phyloP scores from a whole-genome alignment of 2,888 invertebrate genomes.

The Drosophila fungiperda region DNA sequence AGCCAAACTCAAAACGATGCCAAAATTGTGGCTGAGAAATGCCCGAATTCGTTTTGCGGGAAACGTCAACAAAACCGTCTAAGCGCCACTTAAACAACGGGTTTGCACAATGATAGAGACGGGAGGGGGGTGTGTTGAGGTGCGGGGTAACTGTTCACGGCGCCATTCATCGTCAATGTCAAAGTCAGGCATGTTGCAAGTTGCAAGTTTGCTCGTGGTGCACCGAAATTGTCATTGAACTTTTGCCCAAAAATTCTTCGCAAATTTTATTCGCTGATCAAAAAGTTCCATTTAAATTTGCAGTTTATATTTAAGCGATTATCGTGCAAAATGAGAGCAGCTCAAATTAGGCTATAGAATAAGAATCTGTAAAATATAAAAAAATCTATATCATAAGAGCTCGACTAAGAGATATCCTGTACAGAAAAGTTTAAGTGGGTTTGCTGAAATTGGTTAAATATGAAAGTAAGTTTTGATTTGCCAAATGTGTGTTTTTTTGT shows the following conservation, averaged over 20 bases:
- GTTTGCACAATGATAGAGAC: slow-evolving; percentile 34
- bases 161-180: slow-evolving; percentile 82
- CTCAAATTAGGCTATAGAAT: background rate
- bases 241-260: slow-evolving; percentile 26
- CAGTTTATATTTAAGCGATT: slow-evolving; percentile 20
- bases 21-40: slow-evolving; percentile 69
- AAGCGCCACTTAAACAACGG: slow-evolving; percentile 77
- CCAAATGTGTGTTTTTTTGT: background rate
- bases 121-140: background rate
- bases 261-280: slow-evolving; percentile 15
- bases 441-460: background rate
- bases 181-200: slow-evolving; percentile 34
- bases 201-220: slow-evolving; percentile 6
- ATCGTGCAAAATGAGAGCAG: slow-evolving; percentile 19
- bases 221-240: slow-evolving; percentile 53
- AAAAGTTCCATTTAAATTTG: slow-evolving; percentile 10
- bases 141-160: slow-evolving; percentile 67
- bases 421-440: background rate
- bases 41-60: slow-evolving; percentile 59
- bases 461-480: background rate
- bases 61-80: slow-evolving; percentile 42
- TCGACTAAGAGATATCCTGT: background rate
- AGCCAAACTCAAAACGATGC: slow-evolving; percentile 8
- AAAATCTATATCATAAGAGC: background rate
- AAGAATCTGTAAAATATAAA: background rate